These are phyloP conservation scores for Megamerina dolium DNA, from an alignment of 2,888 invertebrate species.

Conservation along the genomic window DNA sequence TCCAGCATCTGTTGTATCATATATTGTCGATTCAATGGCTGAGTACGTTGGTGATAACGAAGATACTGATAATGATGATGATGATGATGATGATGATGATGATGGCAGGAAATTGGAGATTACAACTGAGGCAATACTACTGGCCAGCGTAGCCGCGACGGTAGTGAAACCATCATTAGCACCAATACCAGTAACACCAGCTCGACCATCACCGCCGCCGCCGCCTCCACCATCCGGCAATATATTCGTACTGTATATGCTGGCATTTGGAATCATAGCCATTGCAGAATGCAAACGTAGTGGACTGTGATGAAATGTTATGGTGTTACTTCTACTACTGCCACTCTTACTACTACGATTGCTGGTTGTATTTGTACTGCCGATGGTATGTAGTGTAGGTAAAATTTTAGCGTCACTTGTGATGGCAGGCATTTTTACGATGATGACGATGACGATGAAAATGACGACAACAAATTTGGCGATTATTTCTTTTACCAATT, in stretches of 20 bases:
- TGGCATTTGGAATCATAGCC: constrained; percentile 5
- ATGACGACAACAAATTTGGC: too few species aligned
- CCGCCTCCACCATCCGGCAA: constrained; percentile 3
- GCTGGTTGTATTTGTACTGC: constrained; percentile 17
- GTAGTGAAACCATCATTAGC: not conserved
- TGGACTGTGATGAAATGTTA: constrained; percentile 16
- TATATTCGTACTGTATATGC: too few species aligned
- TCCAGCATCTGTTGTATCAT: not conserved
- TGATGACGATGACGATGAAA: too few species aligned
- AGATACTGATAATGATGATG: constrained; percentile 7
- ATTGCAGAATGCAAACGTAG: constrained; percentile 5
- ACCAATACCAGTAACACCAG: constrained; percentile 3
- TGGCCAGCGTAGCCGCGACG: constrained; percentile 4
- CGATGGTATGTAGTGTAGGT: too few species aligned
- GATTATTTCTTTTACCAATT: not conserved
- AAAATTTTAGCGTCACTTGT: constrained; percentile 16
- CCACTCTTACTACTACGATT: constrained; percentile 24
- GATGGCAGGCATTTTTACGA: constrained; percentile 25
- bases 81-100: not conserved
- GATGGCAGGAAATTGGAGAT: constrained; percentile 27
- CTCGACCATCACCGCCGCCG: constrained; percentile 11
- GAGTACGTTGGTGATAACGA: too few species aligned
- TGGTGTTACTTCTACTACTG: constrained; percentile 19
- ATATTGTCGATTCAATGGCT: too few species aligned
- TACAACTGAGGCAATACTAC: constrained; percentile 24